These are phyloP conservation scores for Drosophila murphyi DNA, from an alignment of 1,140 invertebrate species.

Conservation along the genomic window DNA sequence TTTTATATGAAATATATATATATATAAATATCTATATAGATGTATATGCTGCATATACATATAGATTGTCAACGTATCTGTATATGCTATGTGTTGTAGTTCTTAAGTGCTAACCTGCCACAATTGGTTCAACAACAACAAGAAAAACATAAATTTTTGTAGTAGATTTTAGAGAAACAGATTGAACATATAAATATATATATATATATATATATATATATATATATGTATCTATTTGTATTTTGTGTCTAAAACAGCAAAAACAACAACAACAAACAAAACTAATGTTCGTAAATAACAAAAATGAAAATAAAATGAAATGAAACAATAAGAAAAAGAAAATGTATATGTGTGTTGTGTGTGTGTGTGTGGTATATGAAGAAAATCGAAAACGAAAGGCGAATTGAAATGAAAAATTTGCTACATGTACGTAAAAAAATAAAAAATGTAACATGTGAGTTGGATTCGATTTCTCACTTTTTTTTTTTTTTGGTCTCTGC, in stretches of 20 bases:
- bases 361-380: constrained; percentile 15
- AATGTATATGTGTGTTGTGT: constrained; percentile 17
- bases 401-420: not conserved
- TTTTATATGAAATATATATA: constrained; percentile 68
- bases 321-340: constrained; percentile 46
- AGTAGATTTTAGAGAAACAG: constrained; percentile 66
- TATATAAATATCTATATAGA: constrained; percentile 60
- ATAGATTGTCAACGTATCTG: constrained; percentile 36
- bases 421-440: not conserved
- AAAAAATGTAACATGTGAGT: constrained; percentile 21
- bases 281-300: constrained; percentile 75
- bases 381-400: constrained; percentile 49
- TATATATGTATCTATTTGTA: constrained; percentile 70
- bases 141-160: constrained; percentile 60
- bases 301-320: constrained; percentile 37
- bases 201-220: constrained; percentile 41
- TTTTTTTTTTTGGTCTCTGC: constrained; percentile 45
- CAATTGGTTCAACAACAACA: constrained; percentile 48
- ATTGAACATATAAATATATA: constrained; percentile 28
- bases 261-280: constrained; percentile 32
- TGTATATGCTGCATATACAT: constrained; percentile 38
- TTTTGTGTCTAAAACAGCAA: constrained; percentile 68
- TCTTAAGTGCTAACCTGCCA: constrained; percentile 72
- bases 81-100: constrained; percentile 71
- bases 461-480: not conserved